Base-by-base conservation (phyloP, 2,888 invertebrate genomes). In the Acanthosepion pharaonis region DNA sequence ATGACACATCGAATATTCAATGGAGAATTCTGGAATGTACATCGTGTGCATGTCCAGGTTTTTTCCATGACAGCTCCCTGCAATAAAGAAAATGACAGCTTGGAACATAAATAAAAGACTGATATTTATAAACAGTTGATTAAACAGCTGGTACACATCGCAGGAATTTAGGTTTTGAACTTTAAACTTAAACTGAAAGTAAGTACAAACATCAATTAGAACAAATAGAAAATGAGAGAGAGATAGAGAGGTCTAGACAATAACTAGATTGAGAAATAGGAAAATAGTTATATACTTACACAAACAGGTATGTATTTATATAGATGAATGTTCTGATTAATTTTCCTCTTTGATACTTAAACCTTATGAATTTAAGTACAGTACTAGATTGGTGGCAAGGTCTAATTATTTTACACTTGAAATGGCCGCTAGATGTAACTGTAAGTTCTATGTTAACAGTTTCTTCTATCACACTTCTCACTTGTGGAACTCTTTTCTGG, bases 1-100 rank as follows among this genome's bases (percentile, higher is more conserved):
- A 98, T 98, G 96, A 98, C 98, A 97, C 98, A 98, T 95, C 98
- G 98, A 15, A 98, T 98, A 95, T 98, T 98, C 55, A 98, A 98
- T 0, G 98, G 98, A 94, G 98, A 98, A 97, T 98, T 98, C 96
- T 98, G 98, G 78, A 98, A 97, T 0, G 98, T 98, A 97, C 98
- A 98, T 96, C 98, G 98, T 96, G 98, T 98, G 96, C 98, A 98
- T 94, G 96, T 95, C 98, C 98, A 98, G 23, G 95, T 94, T 48
- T 93, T 48, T 59, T 91, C 91, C 59, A 92, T 53, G n/a, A 78
- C 95, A 94, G 59, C 93, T 78, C 78, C 78, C 78, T 78, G 78
- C 28, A 78, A 78, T 28, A 78, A 78, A 78, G n/a, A 33, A 78
- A 78, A 18, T 11, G 33, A n/a, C 5, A 20, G 23, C 5, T 20